Evolutionary conservation across 1,140 invertebrate genomes (phyloP).

Genomic region (Vollenhovia emeryi): DNA sequence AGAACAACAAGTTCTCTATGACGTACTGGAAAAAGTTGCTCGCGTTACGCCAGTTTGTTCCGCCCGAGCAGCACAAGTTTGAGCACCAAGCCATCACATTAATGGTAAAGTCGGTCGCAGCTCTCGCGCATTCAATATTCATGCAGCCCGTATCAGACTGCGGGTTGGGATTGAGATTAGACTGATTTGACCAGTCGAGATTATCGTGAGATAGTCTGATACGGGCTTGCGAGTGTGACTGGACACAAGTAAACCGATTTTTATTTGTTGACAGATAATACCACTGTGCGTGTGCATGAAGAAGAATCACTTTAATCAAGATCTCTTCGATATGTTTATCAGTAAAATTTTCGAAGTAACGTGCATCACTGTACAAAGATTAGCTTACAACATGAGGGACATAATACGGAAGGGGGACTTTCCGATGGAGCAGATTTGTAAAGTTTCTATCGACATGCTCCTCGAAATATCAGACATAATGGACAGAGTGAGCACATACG

Average conservation of each 20-base stretch:
- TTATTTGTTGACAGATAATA: constrained; percentile 87
- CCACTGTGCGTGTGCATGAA: constrained; percentile 86
- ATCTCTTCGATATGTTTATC: constrained; percentile 87
- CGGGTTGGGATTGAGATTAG: no score
- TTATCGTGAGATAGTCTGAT: no score
- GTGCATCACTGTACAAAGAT: constrained; percentile 87
- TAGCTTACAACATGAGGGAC: constrained; percentile 87
- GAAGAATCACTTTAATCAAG: constrained; percentile 78
- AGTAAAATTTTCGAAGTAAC: constrained; percentile 88
- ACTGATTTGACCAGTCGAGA: no score
- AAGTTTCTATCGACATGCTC: constrained; percentile 83
- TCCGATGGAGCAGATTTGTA: constrained; percentile 81
- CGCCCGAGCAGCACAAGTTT: constrained; percentile 76
- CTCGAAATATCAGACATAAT: constrained; percentile 87
- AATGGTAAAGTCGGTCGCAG: constrained; percentile 81
- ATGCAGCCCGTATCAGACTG: no score
- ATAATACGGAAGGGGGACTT: constrained; percentile 79
- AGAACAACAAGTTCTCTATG: constrained; percentile 78
- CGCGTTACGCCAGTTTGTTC: constrained; percentile 69
- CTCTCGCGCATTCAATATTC: constrained; percentile 61
- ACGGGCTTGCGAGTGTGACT: no score
- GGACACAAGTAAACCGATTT: constrained; percentile 62
- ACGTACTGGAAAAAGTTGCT: constrained; percentile 81
- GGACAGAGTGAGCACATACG: constrained; percentile 86
- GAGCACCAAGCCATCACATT: constrained; percentile 86